Base-by-base conservation (phyloP, 2,113 vertebrate species). In the Hoplias malabaricus region DNA sequence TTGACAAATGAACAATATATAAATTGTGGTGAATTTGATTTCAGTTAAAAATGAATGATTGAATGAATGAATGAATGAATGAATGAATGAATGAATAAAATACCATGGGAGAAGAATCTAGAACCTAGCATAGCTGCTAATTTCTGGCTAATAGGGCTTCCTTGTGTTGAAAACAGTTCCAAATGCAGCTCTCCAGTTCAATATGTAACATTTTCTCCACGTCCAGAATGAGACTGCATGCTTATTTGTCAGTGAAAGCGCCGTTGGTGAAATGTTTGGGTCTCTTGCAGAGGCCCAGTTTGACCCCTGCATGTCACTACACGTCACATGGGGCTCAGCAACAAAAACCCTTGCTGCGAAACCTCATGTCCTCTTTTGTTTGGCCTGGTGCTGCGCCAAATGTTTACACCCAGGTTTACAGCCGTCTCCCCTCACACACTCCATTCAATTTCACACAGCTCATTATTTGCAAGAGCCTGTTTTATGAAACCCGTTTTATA, bases 331-430 rank as follows among this genome's bases (percentile, higher is more conserved):
- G 75, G 75, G 75, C 69, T 82, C 75, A 38, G 75, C 65, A 67
- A 82, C 75, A 78, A 82, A 77, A 82, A 78, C 54, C 66, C 57
- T 75, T 16, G 46, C 36, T 61, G 70, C 61, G 57, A 77, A 82
- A 82, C 67, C 46, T 73, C 80, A 82, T 78, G 80, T 82, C 65
- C 43, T 82, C 80, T 78, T 61, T 82, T 82, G 80, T 82, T 68
- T 74, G 70, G 75, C 50, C 80, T 78, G 75, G 80, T 78, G 70
- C 77, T 75, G 80, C 67, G 75, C 70, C 80, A 82, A 82, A 61
- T 65, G 69, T 75, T 77, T 72, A 78, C 80, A 69, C 53, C 65
- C 75, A 54, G 65, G 69, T 68, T 61, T 77, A 67, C 23, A 73
- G 31, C 57, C 10, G 57, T 25, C 48, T 31, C 2, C 11, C 21